Conservation (phyloP, 2,113 vertebrate species). For the Grammomys dolichurus region DNA sequence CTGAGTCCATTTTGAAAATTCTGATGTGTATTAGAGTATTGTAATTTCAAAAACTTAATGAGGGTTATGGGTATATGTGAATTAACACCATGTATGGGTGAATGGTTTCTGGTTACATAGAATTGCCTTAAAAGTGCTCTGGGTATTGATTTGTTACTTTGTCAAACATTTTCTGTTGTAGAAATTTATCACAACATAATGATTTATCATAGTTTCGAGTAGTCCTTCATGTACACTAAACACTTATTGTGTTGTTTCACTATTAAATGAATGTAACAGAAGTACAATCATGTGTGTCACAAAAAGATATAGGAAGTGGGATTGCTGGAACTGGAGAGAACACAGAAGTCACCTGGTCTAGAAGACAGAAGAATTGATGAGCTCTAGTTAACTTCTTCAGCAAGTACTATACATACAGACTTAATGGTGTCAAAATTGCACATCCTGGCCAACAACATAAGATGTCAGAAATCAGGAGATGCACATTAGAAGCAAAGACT, state of each 20-base stretch:
- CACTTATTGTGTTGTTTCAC: background rate
- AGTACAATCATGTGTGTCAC: too few relatives aligned
- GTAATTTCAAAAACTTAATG: background rate
- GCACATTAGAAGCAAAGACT: background rate
- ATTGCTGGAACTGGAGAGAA: background rate
- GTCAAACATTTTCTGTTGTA: background rate
- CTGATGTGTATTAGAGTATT: background rate
- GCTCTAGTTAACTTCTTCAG: background rate
- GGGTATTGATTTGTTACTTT: background rate
- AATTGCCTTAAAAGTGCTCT: background rate
- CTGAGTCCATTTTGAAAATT: background rate
- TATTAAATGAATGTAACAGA: background rate
- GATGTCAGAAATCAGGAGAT: background rate
- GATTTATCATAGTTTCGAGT: background rate
- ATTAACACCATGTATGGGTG: background rate
- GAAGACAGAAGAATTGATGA: background rate
- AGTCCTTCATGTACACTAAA: background rate
- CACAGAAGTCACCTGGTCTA: background rate
- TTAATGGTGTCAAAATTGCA: background rate
- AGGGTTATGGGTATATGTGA: background rate
- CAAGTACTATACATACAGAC: background rate
- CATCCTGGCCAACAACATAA: background rate
- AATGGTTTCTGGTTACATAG: background rate
- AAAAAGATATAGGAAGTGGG: background rate
- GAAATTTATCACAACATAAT: too few relatives aligned